phyloP scores from a whole-genome alignment of 2,888 invertebrate genomes.

The Subacronicta megacephala region DNA sequence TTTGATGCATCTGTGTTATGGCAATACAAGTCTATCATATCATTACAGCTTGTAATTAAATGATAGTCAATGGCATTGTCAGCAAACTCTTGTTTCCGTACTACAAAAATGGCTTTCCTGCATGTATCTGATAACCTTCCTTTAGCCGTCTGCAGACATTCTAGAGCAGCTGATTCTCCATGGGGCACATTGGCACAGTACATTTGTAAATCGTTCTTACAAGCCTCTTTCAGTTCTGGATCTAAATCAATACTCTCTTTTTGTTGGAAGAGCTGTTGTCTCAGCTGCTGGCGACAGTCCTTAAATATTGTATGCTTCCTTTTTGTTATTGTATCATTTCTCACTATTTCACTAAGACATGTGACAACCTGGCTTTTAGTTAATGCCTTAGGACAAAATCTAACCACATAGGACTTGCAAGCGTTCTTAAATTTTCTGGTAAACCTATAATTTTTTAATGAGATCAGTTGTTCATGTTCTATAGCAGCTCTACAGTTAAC shows the following conservation, averaged over 20 bases:
- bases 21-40: constrained; percentile 96
- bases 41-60: constrained; percentile 94
- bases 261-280: constrained; percentile 97
- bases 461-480: constrained; percentile 98
- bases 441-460: constrained; percentile 97
- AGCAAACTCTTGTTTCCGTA: constrained; percentile 95
- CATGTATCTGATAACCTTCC: constrained; percentile 92
- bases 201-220: constrained; percentile 93
- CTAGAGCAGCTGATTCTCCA: constrained; percentile 93
- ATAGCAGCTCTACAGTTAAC: constrained; percentile 97
- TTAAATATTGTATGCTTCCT: constrained; percentile 94
- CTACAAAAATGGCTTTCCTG: constrained; percentile 94
- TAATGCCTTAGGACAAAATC: constrained; percentile 92
- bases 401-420: constrained; percentile 94
- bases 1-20: constrained; percentile 92
- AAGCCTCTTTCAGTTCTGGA: constrained; percentile 95
- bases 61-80: constrained; percentile 97
- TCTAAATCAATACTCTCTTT: constrained; percentile 96
- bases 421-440: constrained; percentile 98
- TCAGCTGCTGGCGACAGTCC: constrained; percentile 97
- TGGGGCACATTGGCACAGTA: constrained; percentile 92
- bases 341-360: constrained; percentile 96
- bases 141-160: constrained; percentile 93
- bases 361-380: constrained; percentile 94
- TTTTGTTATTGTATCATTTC: constrained; percentile 95